Percentiles rank a stretch among this genome's conserved stretches.
These are phyloP conservation scores for Leptogaster cylindrica DNA, from an alignment of 2,888 invertebrate genomes.

Conservation along the genomic window DNA sequence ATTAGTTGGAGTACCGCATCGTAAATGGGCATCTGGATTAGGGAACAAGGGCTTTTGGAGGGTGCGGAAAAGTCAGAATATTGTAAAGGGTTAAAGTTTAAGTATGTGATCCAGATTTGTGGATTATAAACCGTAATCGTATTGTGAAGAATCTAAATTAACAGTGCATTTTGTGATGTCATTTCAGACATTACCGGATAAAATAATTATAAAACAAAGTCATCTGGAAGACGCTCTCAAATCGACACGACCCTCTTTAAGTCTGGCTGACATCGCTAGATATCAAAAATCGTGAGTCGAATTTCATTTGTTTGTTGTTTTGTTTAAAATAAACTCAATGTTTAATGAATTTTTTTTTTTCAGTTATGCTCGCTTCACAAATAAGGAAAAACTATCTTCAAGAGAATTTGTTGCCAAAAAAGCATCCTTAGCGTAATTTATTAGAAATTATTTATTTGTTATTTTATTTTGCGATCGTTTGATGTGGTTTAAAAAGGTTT, in stretches of 20 bases:
- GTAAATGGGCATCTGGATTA: background rate
- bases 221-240: slow-evolving; percentile 72
- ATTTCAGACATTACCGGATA: slow-evolving; percentile 58
- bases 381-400: slow-evolving; percentile 64
- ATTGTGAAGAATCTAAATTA: slow-evolving; percentile 54
- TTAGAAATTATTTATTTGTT: background rate
- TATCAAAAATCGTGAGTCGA: slow-evolving; percentile 77
- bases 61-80: background rate
- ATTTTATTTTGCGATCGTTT: background rate
- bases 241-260: slow-evolving; percentile 80
- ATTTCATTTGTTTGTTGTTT: background rate
- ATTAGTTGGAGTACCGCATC: background rate
- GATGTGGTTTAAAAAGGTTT: no score
- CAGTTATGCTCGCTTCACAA: slow-evolving; percentile 70
- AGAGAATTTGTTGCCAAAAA: slow-evolving; percentile 65
- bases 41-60: background rate
- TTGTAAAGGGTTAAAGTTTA: background rate
- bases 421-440: slow-evolving; percentile 67
- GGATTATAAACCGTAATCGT: slow-evolving; percentile 26
- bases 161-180: slow-evolving; percentile 30
- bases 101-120: background rate
- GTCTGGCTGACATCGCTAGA: slow-evolving; percentile 70
- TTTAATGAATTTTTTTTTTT: slow-evolving; percentile 51
- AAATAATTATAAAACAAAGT: slow-evolving; percentile 63
- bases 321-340: slow-evolving; percentile 33